Evolutionary conservation across 1,140 invertebrate genomes (phyloP).

Genomic region (Chironomus tepperi): DNA sequence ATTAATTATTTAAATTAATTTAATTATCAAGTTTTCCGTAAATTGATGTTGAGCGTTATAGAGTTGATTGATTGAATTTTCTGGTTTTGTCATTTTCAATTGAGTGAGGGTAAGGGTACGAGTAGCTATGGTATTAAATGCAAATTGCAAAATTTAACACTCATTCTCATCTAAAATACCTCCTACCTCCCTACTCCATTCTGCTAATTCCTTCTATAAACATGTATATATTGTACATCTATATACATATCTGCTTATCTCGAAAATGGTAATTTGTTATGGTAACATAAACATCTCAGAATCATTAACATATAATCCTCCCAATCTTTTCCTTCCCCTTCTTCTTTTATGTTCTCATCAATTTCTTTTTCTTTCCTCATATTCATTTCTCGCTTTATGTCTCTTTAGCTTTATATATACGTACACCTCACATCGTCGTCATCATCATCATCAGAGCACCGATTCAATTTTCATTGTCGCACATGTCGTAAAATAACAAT

Average conservation of each 20-base stretch:
- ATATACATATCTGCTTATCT: conserved; percentile 6
- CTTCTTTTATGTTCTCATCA: background rate
- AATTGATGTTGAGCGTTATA: conserved; percentile 1
- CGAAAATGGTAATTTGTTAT: conserved; percentile 8
- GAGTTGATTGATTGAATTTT: conserved; percentile 23
- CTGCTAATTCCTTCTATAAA: too few relatives aligned
- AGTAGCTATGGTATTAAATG: background rate
- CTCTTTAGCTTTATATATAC: too few relatives aligned
- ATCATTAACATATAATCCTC: conserved; percentile 13
- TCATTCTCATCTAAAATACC: background rate
- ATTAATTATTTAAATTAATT: conserved; percentile 24
- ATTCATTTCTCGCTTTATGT: background rate
- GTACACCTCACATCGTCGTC: too few relatives aligned
- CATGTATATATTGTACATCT: background rate
- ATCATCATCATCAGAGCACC: background rate
- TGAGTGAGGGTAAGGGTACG: background rate
- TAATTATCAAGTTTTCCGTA: conserved; percentile 21
- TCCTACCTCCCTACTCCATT: background rate
- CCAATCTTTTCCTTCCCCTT: background rate
- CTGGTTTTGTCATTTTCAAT: background rate
- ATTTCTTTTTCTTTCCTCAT: background rate
- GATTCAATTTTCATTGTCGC: background rate
- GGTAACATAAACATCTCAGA: conserved; percentile 1
- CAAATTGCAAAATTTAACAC: background rate
- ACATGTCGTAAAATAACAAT: conserved; percentile 13